Conservation (phyloP, 1,140 invertebrate genomes). For the Steinernema khuongi region DNA sequence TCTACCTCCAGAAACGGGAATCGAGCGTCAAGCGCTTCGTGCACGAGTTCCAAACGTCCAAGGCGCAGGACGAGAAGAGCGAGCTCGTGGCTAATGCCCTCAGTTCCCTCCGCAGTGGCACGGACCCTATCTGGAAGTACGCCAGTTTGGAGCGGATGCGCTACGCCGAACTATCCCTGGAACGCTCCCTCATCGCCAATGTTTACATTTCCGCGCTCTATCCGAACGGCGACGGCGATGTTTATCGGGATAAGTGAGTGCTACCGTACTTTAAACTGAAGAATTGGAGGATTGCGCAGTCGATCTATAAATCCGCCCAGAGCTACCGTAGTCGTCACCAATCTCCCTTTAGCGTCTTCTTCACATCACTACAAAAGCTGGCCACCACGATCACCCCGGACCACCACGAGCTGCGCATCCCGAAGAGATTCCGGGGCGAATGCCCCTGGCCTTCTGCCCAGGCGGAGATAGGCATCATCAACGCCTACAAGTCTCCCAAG, state of each 20-base stretch:
- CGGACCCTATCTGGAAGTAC: constrained; percentile 1
- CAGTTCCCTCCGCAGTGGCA: constrained; percentile 55
- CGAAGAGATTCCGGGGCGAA: constrained; percentile 69
- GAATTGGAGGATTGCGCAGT: too few relatives aligned
- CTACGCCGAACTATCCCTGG: background rate
- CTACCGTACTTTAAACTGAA: background rate
- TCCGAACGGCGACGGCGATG: background rate
- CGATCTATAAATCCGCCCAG: too few relatives aligned
- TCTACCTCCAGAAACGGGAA: constrained; percentile 74
- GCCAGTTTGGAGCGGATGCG: background rate
- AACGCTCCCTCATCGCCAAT: background rate
- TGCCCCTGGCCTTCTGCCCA: constrained; percentile 96
- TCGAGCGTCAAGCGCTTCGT: constrained; percentile 68
- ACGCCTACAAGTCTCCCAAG: constrained; percentile 83
- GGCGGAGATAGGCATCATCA: constrained; percentile 80
- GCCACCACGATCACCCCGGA: constrained; percentile 35
- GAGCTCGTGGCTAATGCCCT: constrained; percentile 67
- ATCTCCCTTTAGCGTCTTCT: constrained; percentile 49
- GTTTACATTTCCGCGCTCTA: background rate
- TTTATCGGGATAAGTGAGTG: background rate
- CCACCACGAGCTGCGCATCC: constrained; percentile 48
- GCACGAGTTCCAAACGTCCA: constrained; percentile 70
- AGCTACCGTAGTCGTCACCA: too few relatives aligned
- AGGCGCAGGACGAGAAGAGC: constrained; percentile 56
- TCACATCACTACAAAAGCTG: constrained; percentile 41